phyloP scores from a whole-genome alignment of 2,797 vertebrate species.

The Brotula barbata region DNA sequence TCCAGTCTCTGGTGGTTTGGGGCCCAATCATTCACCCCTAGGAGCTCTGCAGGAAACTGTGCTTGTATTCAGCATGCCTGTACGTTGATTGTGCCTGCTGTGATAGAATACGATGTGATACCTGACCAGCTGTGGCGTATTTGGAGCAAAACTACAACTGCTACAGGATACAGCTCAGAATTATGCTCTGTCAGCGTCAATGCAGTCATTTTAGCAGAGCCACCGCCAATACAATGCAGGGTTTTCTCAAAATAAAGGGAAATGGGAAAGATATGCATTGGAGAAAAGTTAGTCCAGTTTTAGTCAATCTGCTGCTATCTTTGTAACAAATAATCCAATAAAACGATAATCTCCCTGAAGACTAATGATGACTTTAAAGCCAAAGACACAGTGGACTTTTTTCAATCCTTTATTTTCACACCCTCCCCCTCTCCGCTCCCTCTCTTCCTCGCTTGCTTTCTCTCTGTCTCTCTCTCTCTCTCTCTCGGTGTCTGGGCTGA shows the following conservation, averaged over 20 bases:
- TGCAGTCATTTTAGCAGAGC: too few relatives aligned
- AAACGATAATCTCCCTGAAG: constrained; percentile 25
- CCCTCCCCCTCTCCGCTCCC: constrained; percentile 34
- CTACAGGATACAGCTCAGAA: background rate
- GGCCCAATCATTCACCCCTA: background rate
- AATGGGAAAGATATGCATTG: too few relatives aligned
- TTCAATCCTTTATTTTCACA: background rate
- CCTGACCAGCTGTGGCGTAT: background rate
- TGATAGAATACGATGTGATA: background rate
- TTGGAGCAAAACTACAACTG: constrained; percentile 6
- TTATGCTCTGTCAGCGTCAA: background rate
- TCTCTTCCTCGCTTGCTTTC: constrained; percentile 25
- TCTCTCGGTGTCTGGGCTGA: constrained; percentile 25
- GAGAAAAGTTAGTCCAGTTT: too few relatives aligned
- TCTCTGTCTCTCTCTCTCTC: constrained; percentile 32
- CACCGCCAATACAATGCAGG: too few relatives aligned
- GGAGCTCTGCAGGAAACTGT: background rate
- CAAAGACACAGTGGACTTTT: constrained; percentile 9
- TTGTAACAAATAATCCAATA: constrained; percentile 3
- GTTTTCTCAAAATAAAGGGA: too few relatives aligned
- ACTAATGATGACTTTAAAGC: constrained; percentile 16
- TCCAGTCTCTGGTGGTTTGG: too few relatives aligned
- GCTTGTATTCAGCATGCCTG: background rate
- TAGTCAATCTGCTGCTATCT: too few relatives aligned
- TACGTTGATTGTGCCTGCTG: background rate